Evolutionary conservation across 92 coral and sea anemone genomes (phyloP), one percentile per base, ranked within the genome.

Genomic region (Umimayanthus chanpuru): DNA sequence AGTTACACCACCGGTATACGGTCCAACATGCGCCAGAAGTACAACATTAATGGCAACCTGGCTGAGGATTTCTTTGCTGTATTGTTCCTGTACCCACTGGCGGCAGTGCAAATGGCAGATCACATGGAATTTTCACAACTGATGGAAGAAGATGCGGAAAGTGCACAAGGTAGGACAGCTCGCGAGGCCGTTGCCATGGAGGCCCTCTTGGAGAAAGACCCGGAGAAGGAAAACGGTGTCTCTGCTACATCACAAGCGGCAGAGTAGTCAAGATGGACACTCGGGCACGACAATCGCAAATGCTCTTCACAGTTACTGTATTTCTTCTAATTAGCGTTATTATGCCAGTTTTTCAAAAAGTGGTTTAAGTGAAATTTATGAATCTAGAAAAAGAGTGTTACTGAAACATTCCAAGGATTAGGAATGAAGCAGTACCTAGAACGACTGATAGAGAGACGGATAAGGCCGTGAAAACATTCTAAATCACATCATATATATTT

Each of bases 41-140:
- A 83, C 85, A 73, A 64, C 23, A 96, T 96, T 81, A 84, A 91
- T 32, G 98, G 98, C 2, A 96, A 90, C 88, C 79, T 94, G 90
- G 88, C 82, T 70, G 95, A 90, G 85, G 98, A 96, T 70, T 77
- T 90, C 80, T 90, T 96, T 40, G 94, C 92, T 20, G 88, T 94
- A 64, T 58, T 92, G 91, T 78, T 95, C 36, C 77, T 86, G 56
- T 95, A 95, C 68, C 95, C 95, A 11, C 77, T 95, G 85, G 96
- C 94, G 29, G 96, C 93, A 50, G 82, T 89, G 81, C 98, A 95
- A 87, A 88, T 94, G 95, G 95, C 92, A 21, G 93, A 94, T 14
- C 98, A 96, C 88, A 90, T 94, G 90, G 74, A 70, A 39, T 77
- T 89, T 30, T 87, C 67, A 15, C 85, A 82, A 82, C 80, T 74